Evolutionary conservation across 2,113 vertebrate species (phyloP), one percentile per base, ranked within the genome.

Genomic region (Tympanuchus pallidicinctus): DNA sequence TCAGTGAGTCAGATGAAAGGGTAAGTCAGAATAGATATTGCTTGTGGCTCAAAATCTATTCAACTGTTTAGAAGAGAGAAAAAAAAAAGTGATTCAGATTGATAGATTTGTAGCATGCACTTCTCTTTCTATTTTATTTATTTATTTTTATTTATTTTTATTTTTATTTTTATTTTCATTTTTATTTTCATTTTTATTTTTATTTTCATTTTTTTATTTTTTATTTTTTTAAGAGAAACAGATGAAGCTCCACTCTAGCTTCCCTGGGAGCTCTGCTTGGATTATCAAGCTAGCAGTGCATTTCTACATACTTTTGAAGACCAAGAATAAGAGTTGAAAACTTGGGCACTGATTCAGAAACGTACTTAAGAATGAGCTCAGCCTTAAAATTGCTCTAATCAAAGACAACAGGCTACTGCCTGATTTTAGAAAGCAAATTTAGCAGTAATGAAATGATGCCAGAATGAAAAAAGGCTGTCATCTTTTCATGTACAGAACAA

Each of bases 361-460:
- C 18, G 28, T 70, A 63, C 48, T 71, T 79, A 76, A 79, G 61
- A 65, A 79, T 72, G 24, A 93, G n/a, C 28, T 86, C 81, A 69
- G n/a, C 82, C 38, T 94, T 66, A 54, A 87, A 93, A 84, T 63
- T 87, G 38, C 57, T 86, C 27, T 92, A 40, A 88, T 86, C 43
- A 94, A 81, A 81, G 69, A 67, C 47, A 90, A 67, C 1, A 0
- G 65, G 54, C 17, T 76, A 30, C 30, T 57, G 42, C 12, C 21
- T 84, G 36, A 72, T 76, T 94, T 93, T 66, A 92, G 74, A 92
- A 89, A 82, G 74, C 36, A 89, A 79, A 94, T 93, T 85, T 93
- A 82, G 36, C 28, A 60, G 17, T 75, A 89, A 93, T 50, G 40
- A 90, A 92, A 90, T 85, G 66, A 77, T 85, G 45, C 16, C 45